Percentiles rank a stretch among this genome's conserved stretches.
Evolutionary conservation across 2,888 invertebrate genomes (phyloP).

Genomic region (Sinodicranocentrus sp.): DNA sequence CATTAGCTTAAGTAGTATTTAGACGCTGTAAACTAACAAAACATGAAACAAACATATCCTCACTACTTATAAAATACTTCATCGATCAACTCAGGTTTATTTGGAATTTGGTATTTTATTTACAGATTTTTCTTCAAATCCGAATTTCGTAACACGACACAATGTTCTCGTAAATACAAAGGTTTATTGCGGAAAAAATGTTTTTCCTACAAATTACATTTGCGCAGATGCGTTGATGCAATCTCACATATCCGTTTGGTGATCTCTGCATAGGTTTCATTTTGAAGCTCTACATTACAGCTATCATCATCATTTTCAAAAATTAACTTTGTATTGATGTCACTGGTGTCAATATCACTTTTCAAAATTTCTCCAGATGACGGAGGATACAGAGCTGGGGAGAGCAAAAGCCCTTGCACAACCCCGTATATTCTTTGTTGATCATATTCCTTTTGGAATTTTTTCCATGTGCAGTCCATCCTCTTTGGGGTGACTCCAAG

Average conservation of each 20-base stretch:
- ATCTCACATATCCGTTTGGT: slow-evolving; percentile 7
- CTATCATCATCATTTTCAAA: background rate
- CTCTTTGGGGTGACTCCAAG: slow-evolving; percentile 59
- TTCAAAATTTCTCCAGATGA: background rate
- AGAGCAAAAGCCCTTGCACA: slow-evolving; percentile 64
- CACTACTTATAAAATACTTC: too few relatives aligned
- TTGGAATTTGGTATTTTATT: too few relatives aligned
- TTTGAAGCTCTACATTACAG: background rate
- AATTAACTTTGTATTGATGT: too few relatives aligned
- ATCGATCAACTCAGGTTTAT: too few relatives aligned
- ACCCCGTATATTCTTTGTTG: slow-evolving; percentile 66
- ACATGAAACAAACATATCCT: too few relatives aligned
- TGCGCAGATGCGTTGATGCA: background rate
- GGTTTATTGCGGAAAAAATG: too few relatives aligned
- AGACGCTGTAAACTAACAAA: too few relatives aligned
- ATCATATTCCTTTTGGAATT: slow-evolving; percentile 63
- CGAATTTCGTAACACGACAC: too few relatives aligned
- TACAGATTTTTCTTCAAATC: too few relatives aligned
- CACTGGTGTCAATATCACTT: background rate
- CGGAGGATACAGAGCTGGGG: slow-evolving; percentile 41
- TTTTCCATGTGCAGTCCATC: slow-evolving; percentile 59
- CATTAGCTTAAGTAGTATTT: too few relatives aligned
- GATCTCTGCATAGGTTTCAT: slow-evolving; percentile 3
- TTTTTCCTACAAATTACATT: background rate
- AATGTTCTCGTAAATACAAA: too few relatives aligned